Conservation (phyloP, 2,797 vertebrate genomes). For the Crocodylus rhombifer region DNA sequence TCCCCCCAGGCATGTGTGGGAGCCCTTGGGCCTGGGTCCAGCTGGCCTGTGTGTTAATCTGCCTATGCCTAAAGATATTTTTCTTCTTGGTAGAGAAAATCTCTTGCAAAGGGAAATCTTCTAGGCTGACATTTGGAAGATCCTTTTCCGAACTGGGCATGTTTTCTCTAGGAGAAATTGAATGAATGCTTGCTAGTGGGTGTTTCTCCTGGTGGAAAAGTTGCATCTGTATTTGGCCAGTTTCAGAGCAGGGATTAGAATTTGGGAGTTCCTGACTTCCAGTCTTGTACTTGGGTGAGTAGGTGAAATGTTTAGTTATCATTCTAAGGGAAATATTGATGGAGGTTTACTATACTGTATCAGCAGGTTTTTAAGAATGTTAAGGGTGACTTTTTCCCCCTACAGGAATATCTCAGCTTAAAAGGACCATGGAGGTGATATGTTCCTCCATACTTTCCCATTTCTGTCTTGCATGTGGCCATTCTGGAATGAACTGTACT, state of each 20-base stretch:
- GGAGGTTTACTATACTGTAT: conserved; percentile 31
- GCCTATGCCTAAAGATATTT: no score
- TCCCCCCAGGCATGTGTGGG: no score
- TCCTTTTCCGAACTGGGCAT: no score
- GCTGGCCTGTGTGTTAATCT: no score
- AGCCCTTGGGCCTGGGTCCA: no score
- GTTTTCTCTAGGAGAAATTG: no score
- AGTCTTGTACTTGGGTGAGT: conserved; percentile 50
- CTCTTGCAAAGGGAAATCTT: no score
- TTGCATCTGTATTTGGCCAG: no score
- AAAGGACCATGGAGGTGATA: conserved; percentile 19
- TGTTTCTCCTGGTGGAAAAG: no score
- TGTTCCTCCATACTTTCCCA: conserved; percentile 1
- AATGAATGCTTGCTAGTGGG: no score
- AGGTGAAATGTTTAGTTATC: conserved; percentile 44
- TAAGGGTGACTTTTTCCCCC: conserved; percentile 49
- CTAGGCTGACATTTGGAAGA: no score
- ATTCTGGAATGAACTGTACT: conserved; percentile 36
- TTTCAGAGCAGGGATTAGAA: background rate
- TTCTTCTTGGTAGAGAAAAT: no score
- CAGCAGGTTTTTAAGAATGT: conserved; percentile 39
- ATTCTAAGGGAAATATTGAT: conserved; percentile 46
- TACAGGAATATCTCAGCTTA: conserved; percentile 22
- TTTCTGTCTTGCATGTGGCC: conserved; percentile 49
- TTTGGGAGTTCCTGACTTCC: background rate